A percentile compares a stretch with the other conserved stretches of the same genome.
phyloP scores from a whole-genome alignment of 2,113 vertebrate genomes.

The Isichthys henryi region DNA sequence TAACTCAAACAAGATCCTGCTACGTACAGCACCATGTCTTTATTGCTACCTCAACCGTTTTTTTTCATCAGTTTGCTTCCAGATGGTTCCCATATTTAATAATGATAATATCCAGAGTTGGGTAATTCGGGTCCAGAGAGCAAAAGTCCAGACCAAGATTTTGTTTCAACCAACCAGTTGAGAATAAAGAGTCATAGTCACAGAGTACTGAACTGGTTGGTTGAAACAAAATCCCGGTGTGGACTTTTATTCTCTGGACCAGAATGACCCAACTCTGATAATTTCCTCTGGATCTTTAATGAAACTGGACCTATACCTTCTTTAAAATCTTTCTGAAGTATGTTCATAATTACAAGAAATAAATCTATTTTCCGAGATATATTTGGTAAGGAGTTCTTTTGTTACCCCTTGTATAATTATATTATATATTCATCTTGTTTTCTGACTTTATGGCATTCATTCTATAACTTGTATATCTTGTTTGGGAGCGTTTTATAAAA shows the following conservation, averaged over 20 bases:
- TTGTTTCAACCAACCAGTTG: no score
- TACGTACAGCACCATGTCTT: not conserved
- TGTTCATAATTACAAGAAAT: not conserved
- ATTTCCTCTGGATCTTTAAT: not conserved
- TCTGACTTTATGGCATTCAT: not conserved
- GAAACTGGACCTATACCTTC: not conserved
- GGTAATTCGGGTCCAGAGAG: no score
- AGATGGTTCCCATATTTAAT: not conserved
- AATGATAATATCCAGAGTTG: not conserved
- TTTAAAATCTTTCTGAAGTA: not conserved
- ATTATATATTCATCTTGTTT: not conserved
- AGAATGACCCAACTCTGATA: not conserved
- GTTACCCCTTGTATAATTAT: not conserved
- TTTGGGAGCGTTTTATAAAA: not conserved
- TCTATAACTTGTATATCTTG: not conserved
- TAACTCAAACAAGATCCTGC: not conserved
- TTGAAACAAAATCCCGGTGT: no score
- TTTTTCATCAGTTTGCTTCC: not conserved
- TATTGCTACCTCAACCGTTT: not conserved
- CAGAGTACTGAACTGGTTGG: no score
- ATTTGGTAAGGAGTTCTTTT: not conserved
- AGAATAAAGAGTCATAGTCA: no score
- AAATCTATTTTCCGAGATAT: not conserved
- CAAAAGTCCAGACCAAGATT: not conserved
- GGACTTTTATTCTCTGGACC: not conserved